Evolutionary conservation across 1,140 invertebrate species (phyloP), one percentile per base, ranked within the genome.

Genomic region (Lordiphosa clarofinis): DNA sequence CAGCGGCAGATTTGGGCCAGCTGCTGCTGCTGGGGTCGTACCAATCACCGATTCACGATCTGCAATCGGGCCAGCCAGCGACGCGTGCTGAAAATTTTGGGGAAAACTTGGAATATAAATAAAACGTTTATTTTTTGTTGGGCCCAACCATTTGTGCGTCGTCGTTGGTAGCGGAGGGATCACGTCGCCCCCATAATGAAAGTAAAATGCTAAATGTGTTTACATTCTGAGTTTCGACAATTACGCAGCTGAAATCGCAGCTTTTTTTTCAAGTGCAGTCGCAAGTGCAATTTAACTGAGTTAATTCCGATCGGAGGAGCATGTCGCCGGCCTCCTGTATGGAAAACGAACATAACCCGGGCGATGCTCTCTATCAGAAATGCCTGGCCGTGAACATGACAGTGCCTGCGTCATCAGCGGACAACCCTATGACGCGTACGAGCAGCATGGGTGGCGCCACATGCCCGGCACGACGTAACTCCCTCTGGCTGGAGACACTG

Each of bases 321-420:
- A 82, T 82, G 76, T 82, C 76, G 72, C 76, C 76, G 40, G 76
- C 76, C 63, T 82, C 66, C 48, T 79, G 74, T 60, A 79, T 79
- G 74, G 74, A 73, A 43, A 79, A 70, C 46, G 69, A 79, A 66
- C 70, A 70, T 53, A 79, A 69, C 24, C 49, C 65, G 65, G 48
- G 52, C 52, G 48, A 53, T 28, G 24, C 24, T 64, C 39, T 69
- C 4, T 64, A 76, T 28, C 60, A 60, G 39, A 69, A 61, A 69
- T 69, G 66, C 42, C 43, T 54, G 8, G 36, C 48, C 36, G 19
- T 43, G 57, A 11, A 39, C 54, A 52, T 39, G 44, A 10, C 59
- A 37, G 43, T 72, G 48, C 53, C 75, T 36, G 60, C 65, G 59
- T 68, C 73, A 63, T 33, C 44, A 21, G 55, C 44, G 40, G 44